phyloP scores from a whole-genome alignment of 2,113 vertebrate species.

The Columbina picui region DNA sequence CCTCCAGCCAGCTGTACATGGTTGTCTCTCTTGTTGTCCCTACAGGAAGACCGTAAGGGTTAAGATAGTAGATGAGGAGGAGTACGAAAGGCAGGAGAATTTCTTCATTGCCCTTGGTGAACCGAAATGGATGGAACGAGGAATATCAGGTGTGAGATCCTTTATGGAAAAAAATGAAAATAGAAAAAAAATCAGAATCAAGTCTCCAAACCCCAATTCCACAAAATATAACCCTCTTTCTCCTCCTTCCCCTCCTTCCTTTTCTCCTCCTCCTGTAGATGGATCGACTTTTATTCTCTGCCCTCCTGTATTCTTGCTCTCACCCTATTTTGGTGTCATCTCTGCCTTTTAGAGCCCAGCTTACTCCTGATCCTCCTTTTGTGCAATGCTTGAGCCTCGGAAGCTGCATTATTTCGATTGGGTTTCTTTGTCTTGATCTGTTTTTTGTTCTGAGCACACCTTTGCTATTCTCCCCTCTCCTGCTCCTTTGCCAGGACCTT shows the following conservation, averaged over 20 bases:
- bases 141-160: constrained; percentile 90
- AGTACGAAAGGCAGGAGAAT: constrained; percentile 99
- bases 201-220: constrained; percentile 41
- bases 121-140: constrained; percentile 91
- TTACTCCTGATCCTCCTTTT: constrained; percentile 71
- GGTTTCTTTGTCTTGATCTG: constrained; percentile 25
- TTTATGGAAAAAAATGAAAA: constrained; percentile 64
- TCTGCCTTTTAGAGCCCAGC: constrained; percentile 72
- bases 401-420: constrained; percentile 26
- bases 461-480: constrained; percentile 17
- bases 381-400: constrained; percentile 48
- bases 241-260: constrained; percentile 38
- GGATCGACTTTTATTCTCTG: constrained; percentile 57
- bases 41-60: constrained; percentile 98
- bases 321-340: constrained; percentile 78
- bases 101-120: constrained; percentile 99
- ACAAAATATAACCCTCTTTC: constrained; percentile 49
- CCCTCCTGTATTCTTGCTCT: constrained; percentile 76
- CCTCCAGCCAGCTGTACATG: constrained; percentile 63
- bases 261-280: constrained; percentile 65
- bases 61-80: constrained; percentile 99
- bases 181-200: constrained; percentile 6
- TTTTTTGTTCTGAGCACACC: not conserved
- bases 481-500: constrained; percentile 28
- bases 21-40: constrained; percentile 83